A percentile compares a stretch with the other conserved stretches of the same genome.
Conservation (phyloP, 2,113 vertebrate species). For the Elaphurus davidianus region DNA sequence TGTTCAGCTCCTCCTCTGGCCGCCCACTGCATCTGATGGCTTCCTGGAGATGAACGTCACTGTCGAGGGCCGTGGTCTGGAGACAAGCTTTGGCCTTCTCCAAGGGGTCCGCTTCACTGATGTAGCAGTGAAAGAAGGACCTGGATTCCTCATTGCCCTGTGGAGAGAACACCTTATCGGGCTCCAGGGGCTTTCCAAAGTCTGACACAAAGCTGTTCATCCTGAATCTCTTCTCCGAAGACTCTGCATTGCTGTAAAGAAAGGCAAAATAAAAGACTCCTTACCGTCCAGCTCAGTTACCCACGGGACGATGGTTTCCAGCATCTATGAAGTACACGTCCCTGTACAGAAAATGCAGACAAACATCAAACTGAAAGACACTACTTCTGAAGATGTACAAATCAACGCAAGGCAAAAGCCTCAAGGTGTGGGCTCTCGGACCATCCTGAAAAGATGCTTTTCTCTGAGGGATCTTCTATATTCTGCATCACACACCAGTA, state of each 20-base stretch:
- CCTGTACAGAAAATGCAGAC: neutral
- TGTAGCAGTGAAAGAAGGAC: conserved; percentile 90
- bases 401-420: neutral
- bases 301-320: neutral
- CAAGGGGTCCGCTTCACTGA: conserved; percentile 85
- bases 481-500: neutral
- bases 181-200: conserved; percentile 79
- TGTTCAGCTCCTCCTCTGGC: conserved; percentile 77
- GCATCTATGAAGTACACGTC: neutral
- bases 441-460: neutral
- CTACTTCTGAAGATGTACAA: neutral
- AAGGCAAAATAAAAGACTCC: conserved; percentile 25
- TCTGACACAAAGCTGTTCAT: conserved; percentile 88
- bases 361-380: neutral
- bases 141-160: conserved; percentile 84
- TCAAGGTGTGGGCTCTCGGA: neutral
- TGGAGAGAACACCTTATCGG: conserved; percentile 84
- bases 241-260: conserved; percentile 84
- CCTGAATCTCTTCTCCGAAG: conserved; percentile 84
- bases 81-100: conserved; percentile 69
- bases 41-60: conserved; percentile 71
- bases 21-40: conserved; percentile 59
- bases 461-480: neutral
- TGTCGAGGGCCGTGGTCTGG: conserved; percentile 70
- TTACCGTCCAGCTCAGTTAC: neutral